Evolutionary conservation across 1,140 invertebrate species (phyloP), one percentile per base, ranked within the genome.

Genomic region (Drosophila willistoni): DNA sequence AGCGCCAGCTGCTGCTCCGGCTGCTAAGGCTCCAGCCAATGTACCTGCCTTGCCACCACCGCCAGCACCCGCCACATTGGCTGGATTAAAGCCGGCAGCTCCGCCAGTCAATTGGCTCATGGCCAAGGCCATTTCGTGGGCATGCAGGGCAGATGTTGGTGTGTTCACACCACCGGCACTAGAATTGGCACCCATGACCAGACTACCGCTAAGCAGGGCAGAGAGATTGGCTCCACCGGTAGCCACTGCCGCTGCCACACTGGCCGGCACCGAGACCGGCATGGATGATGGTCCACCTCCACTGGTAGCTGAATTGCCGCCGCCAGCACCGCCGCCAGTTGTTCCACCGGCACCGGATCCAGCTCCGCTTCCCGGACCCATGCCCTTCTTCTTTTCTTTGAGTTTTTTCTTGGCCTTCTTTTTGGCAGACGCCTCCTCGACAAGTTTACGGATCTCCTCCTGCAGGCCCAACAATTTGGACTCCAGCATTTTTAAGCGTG

Each of bases 401-500:
- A 95, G 92, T 92, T 97, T 96, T 91, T 95, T 95, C 89, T 96
- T 96, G 7, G 93, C 93, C 83, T 95, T 96, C 92, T 95, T 98
- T 91, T 96, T 97, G 90, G 94, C 96, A 83, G 95, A 94, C 62
- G 94, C 95, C 92, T 97, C 96, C 90, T 97, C 97, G 3, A 97
- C 95, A 14, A 98, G 92, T 81, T 96, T 96, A 47, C 95, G 94
- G 95, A 99, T 98, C 93, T 98, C 97, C 91, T 99, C 98, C 93
- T 99, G 98, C 93, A 99, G 95, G 17, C 95, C 95, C 76, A 96
- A 95, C 25, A 99, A 92, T 84, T 98, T 97, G 90, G 98, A 97
- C 92, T 98, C 97, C 63, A 99, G 94, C 78, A 96, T 94, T 87
- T 97, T 95, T 14, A 98, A 94, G 93, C 96, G 95, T 77, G 97